Percentiles rank a stretch among this genome's conserved stretches.
These are phyloP conservation scores for Cheilinus undulatus DNA, from an alignment of 2,113 vertebrate genomes.

Conservation along the genomic window DNA sequence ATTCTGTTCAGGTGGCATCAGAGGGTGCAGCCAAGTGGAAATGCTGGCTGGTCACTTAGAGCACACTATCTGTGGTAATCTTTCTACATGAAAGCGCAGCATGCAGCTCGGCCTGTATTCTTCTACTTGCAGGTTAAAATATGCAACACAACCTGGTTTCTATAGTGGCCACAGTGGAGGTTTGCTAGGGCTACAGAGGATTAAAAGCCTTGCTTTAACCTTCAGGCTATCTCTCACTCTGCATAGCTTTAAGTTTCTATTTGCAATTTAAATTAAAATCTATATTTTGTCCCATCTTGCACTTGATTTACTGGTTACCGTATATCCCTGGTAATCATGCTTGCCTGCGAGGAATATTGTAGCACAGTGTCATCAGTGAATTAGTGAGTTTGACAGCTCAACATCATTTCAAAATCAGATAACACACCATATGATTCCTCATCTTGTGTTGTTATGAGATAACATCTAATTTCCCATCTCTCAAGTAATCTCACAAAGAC, in stretches of 20 bases:
- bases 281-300: slow-evolving; percentile 52
- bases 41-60: slow-evolving; percentile 78
- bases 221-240: slow-evolving; percentile 38
- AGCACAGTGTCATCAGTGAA: slow-evolving; percentile 31
- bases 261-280: slow-evolving; percentile 70
- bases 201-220: slow-evolving; percentile 60
- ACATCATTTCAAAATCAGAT: slow-evolving; percentile 63
- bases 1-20: slow-evolving; percentile 81
- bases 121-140: slow-evolving; percentile 49
- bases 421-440: slow-evolving; percentile 44
- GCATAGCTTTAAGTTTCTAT: slow-evolving; percentile 40
- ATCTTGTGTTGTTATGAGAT: slow-evolving; percentile 61
- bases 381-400: slow-evolving; percentile 52
- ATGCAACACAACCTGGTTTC: slow-evolving; percentile 50
- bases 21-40: slow-evolving; percentile 79
- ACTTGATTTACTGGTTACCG: slow-evolving; percentile 32
- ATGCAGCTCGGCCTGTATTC: slow-evolving; percentile 27
- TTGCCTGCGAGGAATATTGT: slow-evolving; percentile 1
- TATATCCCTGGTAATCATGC: slow-evolving; percentile 26
- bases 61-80: slow-evolving; percentile 75
- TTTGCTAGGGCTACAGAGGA: slow-evolving; percentile 52
- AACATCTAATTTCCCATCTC: slow-evolving; percentile 73
- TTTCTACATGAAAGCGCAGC: slow-evolving; percentile 64
- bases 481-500: slow-evolving; percentile 70
- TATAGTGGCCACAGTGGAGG: slow-evolving; percentile 29